A percentile compares a stretch with the other conserved stretches of the same genome.
phyloP scores from a whole-genome alignment of 2,113 vertebrate genomes.

The Pseudorasbora parva region DNA sequence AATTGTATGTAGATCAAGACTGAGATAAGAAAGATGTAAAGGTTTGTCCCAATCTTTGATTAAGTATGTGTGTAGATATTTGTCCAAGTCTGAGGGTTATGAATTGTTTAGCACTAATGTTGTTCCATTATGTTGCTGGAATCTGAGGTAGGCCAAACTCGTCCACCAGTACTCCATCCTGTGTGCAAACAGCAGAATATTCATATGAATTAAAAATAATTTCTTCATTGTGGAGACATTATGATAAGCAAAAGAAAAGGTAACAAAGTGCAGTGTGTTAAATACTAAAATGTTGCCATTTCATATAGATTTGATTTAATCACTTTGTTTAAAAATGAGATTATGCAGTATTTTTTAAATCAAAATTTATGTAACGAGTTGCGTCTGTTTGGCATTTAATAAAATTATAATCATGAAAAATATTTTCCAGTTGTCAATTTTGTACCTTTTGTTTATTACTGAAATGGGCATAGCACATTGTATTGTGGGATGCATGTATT shows the following conservation, averaged over 20 bases:
- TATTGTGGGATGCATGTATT: not conserved
- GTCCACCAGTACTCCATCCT: conserved; percentile 97
- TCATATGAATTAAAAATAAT: not conserved
- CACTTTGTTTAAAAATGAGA: no score
- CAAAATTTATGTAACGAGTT: not conserved
- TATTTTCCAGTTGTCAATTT: not conserved
- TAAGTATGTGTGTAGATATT: conserved; percentile 35
- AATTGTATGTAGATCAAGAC: conserved; percentile 13
- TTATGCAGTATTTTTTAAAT: not conserved
- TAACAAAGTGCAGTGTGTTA: not conserved
- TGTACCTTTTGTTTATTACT: not conserved
- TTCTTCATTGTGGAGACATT: no score
- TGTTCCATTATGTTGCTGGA: conserved; percentile 84
- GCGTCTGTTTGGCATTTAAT: not conserved
- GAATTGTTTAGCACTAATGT: not conserved
- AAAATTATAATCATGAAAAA: not conserved
- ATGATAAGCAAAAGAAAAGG: not conserved
- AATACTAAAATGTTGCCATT: not conserved
- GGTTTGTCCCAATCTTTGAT: conserved; percentile 6
- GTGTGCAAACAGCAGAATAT: conserved; percentile 17
- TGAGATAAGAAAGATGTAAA: conserved; percentile 17
- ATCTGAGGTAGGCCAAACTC: conserved; percentile 98
- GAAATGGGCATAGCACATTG: not conserved
- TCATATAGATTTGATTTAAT: not conserved
- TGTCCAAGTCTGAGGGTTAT: conserved; percentile 24